Evolutionary conservation across 2,888 invertebrate genomes (phyloP), one percentile per base, ranked within the genome.

Genomic region (Cantharis rufa): DNA sequence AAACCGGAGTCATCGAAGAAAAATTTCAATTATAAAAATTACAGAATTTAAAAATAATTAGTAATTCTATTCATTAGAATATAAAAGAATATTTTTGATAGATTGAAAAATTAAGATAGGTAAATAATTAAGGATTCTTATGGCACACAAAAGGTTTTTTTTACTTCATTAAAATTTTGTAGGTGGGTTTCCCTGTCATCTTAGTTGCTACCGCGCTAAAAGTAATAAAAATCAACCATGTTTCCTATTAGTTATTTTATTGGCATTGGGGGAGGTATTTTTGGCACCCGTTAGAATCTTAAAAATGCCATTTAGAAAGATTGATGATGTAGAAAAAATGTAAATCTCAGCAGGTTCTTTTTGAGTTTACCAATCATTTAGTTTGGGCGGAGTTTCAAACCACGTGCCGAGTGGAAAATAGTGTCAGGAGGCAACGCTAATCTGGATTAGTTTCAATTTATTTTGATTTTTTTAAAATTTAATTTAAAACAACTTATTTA

Each of bases 341-440:
- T 71, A 21, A 48, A 66, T 32, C 71, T 32, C 71, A 27, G 66
- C 62, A 28, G 71, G 71, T 32, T 70, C 71, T 68, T 71, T 27
- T 62, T 9, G 16, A 68, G 62, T n/a, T 64, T 16, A 68, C 75
- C 75, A 75, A 75, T 75, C 70, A 64, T 48, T 66, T 66, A 27
- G 27, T 24, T 48, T 71, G 75, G 75, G 75, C 64, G 75, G 75
- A 75, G 75, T 71, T 66, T 71, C 10, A 13, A 27, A 71, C 15
- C 75, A 75, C 75, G 75, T 75, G 75, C 16, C 68, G 32, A 21
- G 61, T 64, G 18, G 71, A 75, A 75, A 74, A 75, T 75, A 75
- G 61, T 71, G 48, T n/a, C 48, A n/a, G 48, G 48, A n/a, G 48
- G 48, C 48, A 48, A 48, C 2, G 7, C 48, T 48, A 48, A 48